phyloP scores from a whole-genome alignment of 2,797 vertebrate species.

The Malurus splendens region DNA sequence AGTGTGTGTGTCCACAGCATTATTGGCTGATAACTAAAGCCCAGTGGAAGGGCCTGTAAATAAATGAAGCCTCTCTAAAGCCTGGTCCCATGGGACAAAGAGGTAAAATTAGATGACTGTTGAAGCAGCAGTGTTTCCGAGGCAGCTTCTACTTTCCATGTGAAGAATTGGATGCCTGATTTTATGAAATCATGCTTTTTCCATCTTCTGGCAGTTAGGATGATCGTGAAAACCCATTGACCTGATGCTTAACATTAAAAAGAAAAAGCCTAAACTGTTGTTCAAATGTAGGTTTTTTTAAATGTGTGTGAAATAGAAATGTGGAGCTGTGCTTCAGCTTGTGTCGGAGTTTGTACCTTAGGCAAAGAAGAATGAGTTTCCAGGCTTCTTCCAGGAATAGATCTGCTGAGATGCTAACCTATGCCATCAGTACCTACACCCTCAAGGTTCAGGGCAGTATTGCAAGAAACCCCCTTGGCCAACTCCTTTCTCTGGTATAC shows the following conservation, averaged over 20 bases:
- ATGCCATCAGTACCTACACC: neutral
- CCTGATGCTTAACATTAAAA: conserved; percentile 3
- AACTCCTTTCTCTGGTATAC: neutral
- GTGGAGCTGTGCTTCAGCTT: neutral
- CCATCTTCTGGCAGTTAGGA: conserved; percentile 42
- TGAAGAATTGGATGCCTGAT: conserved; percentile 61
- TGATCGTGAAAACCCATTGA: conserved; percentile 33
- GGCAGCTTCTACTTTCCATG: conserved; percentile 67
- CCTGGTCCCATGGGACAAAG: conserved; percentile 60
- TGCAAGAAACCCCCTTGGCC: neutral
- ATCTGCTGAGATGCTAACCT: neutral
- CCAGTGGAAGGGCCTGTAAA: conserved; percentile 71
- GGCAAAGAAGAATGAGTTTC: neutral
- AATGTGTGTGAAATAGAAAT: neutral
- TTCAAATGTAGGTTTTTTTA: neutral
- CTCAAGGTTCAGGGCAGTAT: neutral
- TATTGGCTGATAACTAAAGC: conserved; percentile 70
- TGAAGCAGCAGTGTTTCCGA: conserved; percentile 63
- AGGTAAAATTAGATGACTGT: conserved; percentile 68
- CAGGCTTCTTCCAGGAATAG: neutral
- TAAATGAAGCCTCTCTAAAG: conserved; percentile 72
- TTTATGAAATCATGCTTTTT: conserved; percentile 63
- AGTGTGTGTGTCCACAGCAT: conserved; percentile 73
- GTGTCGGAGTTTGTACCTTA: neutral
- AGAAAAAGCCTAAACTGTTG: neutral